These are phyloP conservation scores for Oreohelix idahoensis DNA, from an alignment of 1,140 invertebrate genomes.

Conservation along the genomic window DNA sequence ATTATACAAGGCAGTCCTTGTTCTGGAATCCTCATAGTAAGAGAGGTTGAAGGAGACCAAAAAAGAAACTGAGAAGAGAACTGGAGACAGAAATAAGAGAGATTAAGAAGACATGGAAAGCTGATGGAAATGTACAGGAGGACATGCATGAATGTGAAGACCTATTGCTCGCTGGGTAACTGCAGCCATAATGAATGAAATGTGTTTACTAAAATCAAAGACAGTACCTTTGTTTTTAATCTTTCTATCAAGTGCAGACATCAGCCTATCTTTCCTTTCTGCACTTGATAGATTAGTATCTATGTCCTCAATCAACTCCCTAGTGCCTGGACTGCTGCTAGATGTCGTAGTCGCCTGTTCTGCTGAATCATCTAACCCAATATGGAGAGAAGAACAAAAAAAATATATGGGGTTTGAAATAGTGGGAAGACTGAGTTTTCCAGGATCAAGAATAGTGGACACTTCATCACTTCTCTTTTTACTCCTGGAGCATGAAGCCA, in stretches of 20 bases:
- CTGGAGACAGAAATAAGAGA: background rate
- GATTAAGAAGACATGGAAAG: background rate
- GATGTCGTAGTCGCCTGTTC: background rate
- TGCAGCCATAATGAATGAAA: background rate
- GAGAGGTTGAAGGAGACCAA: no score
- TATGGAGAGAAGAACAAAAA: background rate
- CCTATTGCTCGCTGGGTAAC: no score
- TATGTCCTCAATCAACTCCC: constrained; percentile 57
- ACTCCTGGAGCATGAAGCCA: no score
- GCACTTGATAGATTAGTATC: constrained; percentile 51
- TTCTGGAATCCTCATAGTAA: no score
- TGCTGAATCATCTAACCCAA: background rate
- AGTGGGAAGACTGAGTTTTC: no score
- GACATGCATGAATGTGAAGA: no score
- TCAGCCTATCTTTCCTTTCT: constrained; percentile 57
- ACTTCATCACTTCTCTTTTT: no score
- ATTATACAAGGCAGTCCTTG: no score
- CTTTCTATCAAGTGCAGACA: constrained; percentile 60
- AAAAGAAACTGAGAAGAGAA: background rate
- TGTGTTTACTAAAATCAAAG: background rate
- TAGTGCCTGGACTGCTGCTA: constrained; percentile 50
- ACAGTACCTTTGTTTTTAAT: constrained; percentile 55
- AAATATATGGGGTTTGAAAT: background rate
- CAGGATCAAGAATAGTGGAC: no score
- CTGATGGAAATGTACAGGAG: no score